A percentile compares a stretch with the other conserved stretches of the same genome.
phyloP scores from a whole-genome alignment of 2,888 invertebrate genomes.

The Keiferia lycopersicella region DNA sequence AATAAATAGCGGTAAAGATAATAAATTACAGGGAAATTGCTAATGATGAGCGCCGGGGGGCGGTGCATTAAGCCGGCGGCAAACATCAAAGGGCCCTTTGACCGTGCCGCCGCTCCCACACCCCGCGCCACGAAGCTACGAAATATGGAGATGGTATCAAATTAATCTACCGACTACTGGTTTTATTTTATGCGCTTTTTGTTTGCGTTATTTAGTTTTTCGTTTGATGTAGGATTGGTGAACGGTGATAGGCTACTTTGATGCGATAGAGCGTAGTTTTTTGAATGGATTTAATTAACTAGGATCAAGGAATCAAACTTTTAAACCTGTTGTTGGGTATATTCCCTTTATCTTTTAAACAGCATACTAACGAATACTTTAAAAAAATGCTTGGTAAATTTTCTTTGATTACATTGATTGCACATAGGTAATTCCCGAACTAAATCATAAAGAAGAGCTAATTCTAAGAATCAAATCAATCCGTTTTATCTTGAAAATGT shows the following conservation, averaged over 20 bases:
- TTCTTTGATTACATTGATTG: too few species aligned
- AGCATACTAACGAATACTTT: too few species aligned
- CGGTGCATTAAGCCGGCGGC: slow-evolving; percentile 81
- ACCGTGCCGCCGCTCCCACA: slow-evolving; percentile 79
- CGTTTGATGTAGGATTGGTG: slow-evolving; percentile 17
- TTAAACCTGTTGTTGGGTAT: too few species aligned
- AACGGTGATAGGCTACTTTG: not conserved
- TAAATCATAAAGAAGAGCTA: too few species aligned
- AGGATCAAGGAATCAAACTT: too few species aligned
- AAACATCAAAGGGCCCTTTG: slow-evolving; percentile 81
- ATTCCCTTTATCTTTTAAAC: too few species aligned
- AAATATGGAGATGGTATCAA: slow-evolving; percentile 55
- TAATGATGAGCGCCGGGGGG: slow-evolving; percentile 80
- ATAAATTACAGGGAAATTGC: slow-evolving; percentile 81
- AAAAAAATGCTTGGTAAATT: too few species aligned
- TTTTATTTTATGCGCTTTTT: slow-evolving; percentile 33
- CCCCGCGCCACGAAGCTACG: slow-evolving; percentile 48
- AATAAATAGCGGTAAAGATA: slow-evolving; percentile 80
- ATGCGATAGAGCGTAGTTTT: too few species aligned
- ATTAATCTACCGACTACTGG: slow-evolving; percentile 66
- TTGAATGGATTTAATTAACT: too few species aligned
- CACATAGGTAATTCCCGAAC: too few species aligned
- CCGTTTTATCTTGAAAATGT: too few species aligned
- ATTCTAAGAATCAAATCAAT: too few species aligned
- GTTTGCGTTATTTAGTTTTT: slow-evolving; percentile 28